Evolutionary conservation across 1,140 invertebrate genomes (phyloP), one percentile per base, ranked within the genome.

Genomic region (Lineus longissimus): DNA sequence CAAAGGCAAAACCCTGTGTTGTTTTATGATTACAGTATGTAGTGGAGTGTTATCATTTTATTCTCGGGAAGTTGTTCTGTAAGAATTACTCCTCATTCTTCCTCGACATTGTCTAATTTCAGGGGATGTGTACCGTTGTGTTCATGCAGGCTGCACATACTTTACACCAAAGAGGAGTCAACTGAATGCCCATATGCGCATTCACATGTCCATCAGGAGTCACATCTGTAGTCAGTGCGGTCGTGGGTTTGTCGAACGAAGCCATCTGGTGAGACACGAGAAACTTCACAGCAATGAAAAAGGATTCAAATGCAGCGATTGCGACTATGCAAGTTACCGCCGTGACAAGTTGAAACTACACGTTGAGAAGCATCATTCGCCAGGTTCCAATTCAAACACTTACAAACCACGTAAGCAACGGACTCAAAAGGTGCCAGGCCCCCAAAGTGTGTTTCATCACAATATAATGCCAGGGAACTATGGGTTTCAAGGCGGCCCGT

Each of bases 291-390:
- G 87, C 2, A 83, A 85, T 62, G 86, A 86, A 47, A 84, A 86
- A 70, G 85, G 86, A 2, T 81, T 78, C 68, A 76, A 76, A 55
- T 85, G 86, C 74, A 62, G 78, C 15, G 80, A 85, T 62, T 89
- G 88, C 78, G 86, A 88, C 65, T 89, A 89, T 72, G 83, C 84
- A 1, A 87, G 86, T 66, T 85, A 86, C 1, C 76, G 88, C 51
- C 76, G 86, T 43, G 88, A 90, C 76, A 89, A 89, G 74, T 73
- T 89, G 7, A 88, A 89, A 70, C 87, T 88, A 70, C 88, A 89
- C 72, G 82, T 86, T 59, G 77, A 82, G 22, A 85, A 87, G 67
- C 87, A 88, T 76, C 88, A 89, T 59, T 80, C 81, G 23, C 84
- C 84, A 1, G 33, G 33, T 36, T 36, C 33, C 4, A 36, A 15